A percentile compares a stretch with the other conserved stretches of the same genome.
These are phyloP conservation scores for Colistium nudipinnis DNA, from an alignment of 2,113 vertebrate species.

Conservation along the genomic window DNA sequence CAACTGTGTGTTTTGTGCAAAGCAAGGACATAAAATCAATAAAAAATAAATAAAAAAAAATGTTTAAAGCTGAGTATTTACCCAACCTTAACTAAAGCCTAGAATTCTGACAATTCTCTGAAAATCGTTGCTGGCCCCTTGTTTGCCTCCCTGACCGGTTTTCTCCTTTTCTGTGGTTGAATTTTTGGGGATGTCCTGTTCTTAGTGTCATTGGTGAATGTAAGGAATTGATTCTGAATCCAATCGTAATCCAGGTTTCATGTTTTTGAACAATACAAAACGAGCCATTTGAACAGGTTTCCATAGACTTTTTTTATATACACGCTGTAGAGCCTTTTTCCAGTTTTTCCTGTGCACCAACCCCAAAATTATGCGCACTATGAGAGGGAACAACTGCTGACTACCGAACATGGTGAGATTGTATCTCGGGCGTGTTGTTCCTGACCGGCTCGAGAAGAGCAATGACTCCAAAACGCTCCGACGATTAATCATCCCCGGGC, in stretches of 20 bases:
- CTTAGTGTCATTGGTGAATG: background rate
- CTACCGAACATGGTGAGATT: constrained; percentile 65
- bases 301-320: background rate
- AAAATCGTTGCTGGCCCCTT: background rate
- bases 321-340: background rate
- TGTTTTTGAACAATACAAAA: background rate
- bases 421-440: constrained; percentile 61
- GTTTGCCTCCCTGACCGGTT: background rate
- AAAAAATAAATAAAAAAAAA: background rate
- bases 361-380: background rate
- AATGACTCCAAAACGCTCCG: constrained; percentile 66
- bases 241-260: background rate
- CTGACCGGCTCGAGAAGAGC: constrained; percentile 56
- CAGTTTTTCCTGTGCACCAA: constrained; percentile 10
- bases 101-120: background rate
- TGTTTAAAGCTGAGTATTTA: no score
- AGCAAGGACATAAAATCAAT: background rate
- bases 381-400: constrained; percentile 55
- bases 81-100: background rate
- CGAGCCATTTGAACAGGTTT: background rate
- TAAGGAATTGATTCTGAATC: background rate
- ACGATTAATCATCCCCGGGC: constrained; percentile 70
- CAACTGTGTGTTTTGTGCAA: background rate
- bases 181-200: background rate
- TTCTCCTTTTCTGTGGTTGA: background rate